Conservation (phyloP, 37 sponge, comb jelly and placozoan genomes). For the Theonella swinhoei region DNA sequence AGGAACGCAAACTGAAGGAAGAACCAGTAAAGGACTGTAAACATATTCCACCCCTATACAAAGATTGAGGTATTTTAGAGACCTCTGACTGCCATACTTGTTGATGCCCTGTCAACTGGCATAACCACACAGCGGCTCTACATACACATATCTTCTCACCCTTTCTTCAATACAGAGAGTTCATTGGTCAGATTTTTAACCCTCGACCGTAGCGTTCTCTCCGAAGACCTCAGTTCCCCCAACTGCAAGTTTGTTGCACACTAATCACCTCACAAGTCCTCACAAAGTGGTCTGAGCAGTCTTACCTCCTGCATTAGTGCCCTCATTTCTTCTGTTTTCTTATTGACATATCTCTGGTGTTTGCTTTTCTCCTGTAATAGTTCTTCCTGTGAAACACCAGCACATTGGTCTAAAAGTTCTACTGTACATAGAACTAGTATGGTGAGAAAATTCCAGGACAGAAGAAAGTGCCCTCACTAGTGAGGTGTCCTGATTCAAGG, state of each 20-base stretch:
- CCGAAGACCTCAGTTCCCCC: conserved; percentile 74
- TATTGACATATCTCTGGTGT: conserved; percentile 62
- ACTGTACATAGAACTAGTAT: neutral
- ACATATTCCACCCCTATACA: too few relatives aligned
- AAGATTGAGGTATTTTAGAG: too few relatives aligned
- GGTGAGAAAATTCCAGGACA: neutral
- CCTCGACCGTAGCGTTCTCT: conserved; percentile 67
- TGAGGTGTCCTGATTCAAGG: neutral
- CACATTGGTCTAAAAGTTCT: neutral
- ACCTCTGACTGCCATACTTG: too few relatives aligned
- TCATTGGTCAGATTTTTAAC: conserved; percentile 89
- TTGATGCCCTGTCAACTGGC: too few relatives aligned
- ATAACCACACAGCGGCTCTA: too few relatives aligned
- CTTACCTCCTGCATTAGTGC: conserved; percentile 75
- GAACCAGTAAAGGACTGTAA: neutral
- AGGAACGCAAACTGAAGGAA: conserved; percentile 14
- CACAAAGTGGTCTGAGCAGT: neutral
- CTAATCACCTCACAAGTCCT: neutral
- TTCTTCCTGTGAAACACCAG: conserved; percentile 57
- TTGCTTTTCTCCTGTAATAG: conserved; percentile 71
- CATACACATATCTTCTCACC: conserved; percentile 1
- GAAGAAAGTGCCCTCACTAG: neutral
- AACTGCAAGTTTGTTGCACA: too few relatives aligned
- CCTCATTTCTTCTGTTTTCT: conserved; percentile 72
- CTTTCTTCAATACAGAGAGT: conserved; percentile 60